These are phyloP conservation scores for Cromileptes altivelis DNA, from an alignment of 2,113 vertebrate genomes.

Conservation along the genomic window DNA sequence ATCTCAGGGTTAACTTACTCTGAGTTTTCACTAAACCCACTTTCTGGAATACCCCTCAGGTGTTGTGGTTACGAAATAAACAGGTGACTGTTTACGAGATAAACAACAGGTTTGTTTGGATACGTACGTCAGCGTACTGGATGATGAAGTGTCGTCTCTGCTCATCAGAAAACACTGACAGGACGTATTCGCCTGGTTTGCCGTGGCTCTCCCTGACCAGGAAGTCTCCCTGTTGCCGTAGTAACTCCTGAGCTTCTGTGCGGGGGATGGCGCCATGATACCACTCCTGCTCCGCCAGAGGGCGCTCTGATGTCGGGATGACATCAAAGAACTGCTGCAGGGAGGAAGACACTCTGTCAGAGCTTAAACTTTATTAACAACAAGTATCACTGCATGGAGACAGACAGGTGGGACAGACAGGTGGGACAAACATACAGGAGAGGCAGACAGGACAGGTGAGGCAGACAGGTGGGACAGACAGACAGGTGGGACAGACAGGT, in stretches of 20 bases:
- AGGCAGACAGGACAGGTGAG: too few species aligned
- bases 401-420: too few species aligned
- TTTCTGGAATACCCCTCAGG: too few species aligned
- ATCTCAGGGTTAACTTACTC: too few species aligned
- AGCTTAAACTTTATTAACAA: background rate
- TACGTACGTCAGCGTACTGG: conserved; percentile 94
- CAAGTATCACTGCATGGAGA: too few species aligned
- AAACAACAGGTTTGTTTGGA: background rate
- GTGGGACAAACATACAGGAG: too few species aligned
- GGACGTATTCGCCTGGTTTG: conserved; percentile 98
- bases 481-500: too few species aligned
- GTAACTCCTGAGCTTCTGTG: conserved; percentile 95
- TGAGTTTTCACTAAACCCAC: too few species aligned
- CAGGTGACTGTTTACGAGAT: too few species aligned
- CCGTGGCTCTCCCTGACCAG: conserved; percentile 97
- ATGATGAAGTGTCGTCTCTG: conserved; percentile 99
- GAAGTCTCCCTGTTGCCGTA: conserved; percentile 97
- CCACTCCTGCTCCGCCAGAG: conserved; percentile 95
- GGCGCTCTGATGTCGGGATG: conserved; percentile 92
- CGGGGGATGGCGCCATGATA: conserved; percentile 98
- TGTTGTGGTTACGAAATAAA: too few species aligned
- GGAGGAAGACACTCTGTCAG: background rate
- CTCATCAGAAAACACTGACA: conserved; percentile 96
- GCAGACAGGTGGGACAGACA: too few species aligned
- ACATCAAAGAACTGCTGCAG: conserved; percentile 91